Evolutionary conservation across 2,797 vertebrate species (phyloP), one percentile per base, ranked within the genome.

Genomic region (Alca torda): DNA sequence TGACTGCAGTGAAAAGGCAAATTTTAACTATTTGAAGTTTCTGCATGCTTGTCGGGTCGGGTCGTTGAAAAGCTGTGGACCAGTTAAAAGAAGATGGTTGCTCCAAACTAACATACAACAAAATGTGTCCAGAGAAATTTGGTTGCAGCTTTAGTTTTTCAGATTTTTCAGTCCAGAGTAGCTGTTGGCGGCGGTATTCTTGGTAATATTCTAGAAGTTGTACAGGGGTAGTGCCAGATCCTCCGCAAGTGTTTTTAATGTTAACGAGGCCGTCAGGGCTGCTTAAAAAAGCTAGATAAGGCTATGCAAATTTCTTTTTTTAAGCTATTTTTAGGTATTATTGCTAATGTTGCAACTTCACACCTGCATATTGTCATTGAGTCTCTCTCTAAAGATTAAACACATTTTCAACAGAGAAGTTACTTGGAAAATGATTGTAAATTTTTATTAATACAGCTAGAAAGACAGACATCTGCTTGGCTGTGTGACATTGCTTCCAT

Each of bases 401-500:
- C 35, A 39, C 50, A 20, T 54, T 59, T 87, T 79, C 73, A 87
- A 46, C 80, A 91, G 74, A 87, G 39, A 75, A 74, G 21, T 72
- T 95, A 84, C 56, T 92, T 96, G 88, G 61, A 96, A 94, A 96
- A 93, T 28, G 2, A 72, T 9, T 89, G 72, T 87, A 94, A 63
- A 88, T 93, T 96, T 97, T 98, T 95, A 95, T 93, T 95, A 86
- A 74, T 72, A 85, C 84, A 89, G n/a, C 64, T 83, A 80, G 74
- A 96, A 73, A 78, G 73, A 94, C 50, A 64, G 35, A 69, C 39
- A 8, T 61, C 25, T 26, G 39, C 30, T 87, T 88, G 45, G 67
- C 79, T 73, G 72, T 51, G 61, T 87, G 84, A 68, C 84, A 37
- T 85, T 43, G 68, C 74, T 89, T 90, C 83, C 84, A 35, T 51